Conservation (phyloP, 2,113 vertebrate species). For the Columba livia region DNA sequence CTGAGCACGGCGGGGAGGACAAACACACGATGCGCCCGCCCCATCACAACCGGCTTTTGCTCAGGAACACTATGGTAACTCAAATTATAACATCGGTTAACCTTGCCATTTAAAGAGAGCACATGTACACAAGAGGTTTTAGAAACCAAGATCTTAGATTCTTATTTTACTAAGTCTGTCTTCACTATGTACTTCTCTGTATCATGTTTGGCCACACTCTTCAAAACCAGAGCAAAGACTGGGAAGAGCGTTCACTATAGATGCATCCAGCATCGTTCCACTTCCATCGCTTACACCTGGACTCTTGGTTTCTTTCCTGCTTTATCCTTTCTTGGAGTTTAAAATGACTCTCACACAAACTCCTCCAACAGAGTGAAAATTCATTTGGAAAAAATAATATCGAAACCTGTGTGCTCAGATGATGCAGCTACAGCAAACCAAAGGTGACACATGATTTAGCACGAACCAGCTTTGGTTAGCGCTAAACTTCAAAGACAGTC, state of each 20-base stretch:
- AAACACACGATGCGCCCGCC: background rate
- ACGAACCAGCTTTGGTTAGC: background rate
- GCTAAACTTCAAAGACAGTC: background rate
- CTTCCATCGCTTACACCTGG: fast-evolving
- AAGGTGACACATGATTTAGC: background rate
- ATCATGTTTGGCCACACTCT: background rate
- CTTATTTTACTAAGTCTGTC: background rate
- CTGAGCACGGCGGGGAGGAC: background rate
- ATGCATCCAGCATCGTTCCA: background rate
- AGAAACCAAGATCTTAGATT: background rate
- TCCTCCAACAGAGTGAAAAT: background rate
- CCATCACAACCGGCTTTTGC: background rate
- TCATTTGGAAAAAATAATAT: background rate
- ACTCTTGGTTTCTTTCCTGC: background rate
- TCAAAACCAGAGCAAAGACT: background rate
- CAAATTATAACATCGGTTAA: background rate
- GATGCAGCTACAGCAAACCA: background rate
- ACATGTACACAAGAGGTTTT: background rate
- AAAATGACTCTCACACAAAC: background rate
- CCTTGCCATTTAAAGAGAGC: background rate
- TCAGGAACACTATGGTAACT: background rate
- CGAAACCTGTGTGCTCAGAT: background rate
- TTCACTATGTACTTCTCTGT: background rate
- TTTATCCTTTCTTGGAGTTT: background rate
- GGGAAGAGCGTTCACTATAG: background rate